phyloP scores from a whole-genome alignment of 2,113 vertebrate genomes.

The Hippopotamus amphibius region DNA sequence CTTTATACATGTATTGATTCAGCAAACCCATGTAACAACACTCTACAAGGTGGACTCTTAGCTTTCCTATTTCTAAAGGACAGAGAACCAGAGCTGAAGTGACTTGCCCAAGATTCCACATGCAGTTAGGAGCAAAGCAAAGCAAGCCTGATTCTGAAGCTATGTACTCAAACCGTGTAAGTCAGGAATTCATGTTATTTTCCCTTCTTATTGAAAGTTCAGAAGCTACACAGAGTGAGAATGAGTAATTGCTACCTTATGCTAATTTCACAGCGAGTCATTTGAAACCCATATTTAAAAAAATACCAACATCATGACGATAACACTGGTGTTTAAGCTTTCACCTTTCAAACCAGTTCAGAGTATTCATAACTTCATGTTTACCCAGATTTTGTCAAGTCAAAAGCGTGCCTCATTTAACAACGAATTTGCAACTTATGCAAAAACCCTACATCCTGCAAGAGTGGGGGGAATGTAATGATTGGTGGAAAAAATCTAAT shows the following conservation, averaged over 20 bases:
- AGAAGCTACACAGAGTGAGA: slow-evolving; percentile 69
- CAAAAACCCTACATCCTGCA: slow-evolving; percentile 75
- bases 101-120: not conserved
- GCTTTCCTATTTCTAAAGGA: not conserved
- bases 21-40: not conserved
- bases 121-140: not conserved
- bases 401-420: slow-evolving; percentile 70
- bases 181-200: not conserved
- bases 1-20: not conserved
- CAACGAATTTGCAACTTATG: slow-evolving; percentile 68
- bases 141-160: not conserved
- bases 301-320: slow-evolving; percentile 38
- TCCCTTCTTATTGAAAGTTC: slow-evolving; percentile 37
- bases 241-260: slow-evolving; percentile 56
- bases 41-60: not conserved
- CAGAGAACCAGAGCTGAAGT: not conserved
- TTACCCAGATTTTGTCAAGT: slow-evolving; percentile 72
- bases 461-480: slow-evolving; percentile 51
- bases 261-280: slow-evolving; percentile 73
- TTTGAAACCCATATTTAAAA: slow-evolving; percentile 67
- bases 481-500: slow-evolving; percentile 52
- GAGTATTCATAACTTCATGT: slow-evolving; percentile 64
- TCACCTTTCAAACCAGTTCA: slow-evolving; percentile 72
- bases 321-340: slow-evolving; percentile 38
- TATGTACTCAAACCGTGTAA: not conserved